Evolutionary conservation across 2,797 vertebrate species (phyloP).

Genomic region (Bradypodion pumilum): DNA sequence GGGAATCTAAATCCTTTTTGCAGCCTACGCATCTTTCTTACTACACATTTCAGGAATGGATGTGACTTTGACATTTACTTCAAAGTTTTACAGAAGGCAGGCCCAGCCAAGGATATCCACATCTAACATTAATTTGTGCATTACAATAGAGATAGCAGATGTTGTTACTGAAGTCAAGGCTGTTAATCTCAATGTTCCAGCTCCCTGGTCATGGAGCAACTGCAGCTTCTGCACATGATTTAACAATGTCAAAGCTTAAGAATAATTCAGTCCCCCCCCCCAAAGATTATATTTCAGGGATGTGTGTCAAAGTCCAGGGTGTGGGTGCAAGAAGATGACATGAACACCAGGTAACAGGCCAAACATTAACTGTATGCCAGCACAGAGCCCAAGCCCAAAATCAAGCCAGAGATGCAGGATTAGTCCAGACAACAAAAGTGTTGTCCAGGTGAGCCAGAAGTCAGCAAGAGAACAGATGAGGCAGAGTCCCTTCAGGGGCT

Average conservation of each 20-base stretch:
- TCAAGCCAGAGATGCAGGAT: too few relatives aligned
- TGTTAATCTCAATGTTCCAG: background rate
- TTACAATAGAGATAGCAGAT: background rate
- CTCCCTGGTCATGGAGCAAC: background rate
- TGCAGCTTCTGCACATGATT: background rate
- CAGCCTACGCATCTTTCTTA: too few relatives aligned
- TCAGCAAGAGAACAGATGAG: too few relatives aligned
- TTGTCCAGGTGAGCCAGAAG: too few relatives aligned
- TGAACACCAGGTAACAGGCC: too few relatives aligned
- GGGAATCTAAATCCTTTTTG: background rate
- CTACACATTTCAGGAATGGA: background rate
- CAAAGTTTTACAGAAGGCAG: background rate
- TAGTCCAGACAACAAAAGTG: too few relatives aligned
- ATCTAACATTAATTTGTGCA: background rate
- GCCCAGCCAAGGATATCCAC: background rate
- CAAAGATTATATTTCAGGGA: background rate
- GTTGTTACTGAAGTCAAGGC: background rate
- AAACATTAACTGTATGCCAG: too few relatives aligned
- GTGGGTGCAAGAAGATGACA: too few relatives aligned
- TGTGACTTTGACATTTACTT: background rate
- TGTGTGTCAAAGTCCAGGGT: too few relatives aligned
- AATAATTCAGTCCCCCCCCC: background rate
- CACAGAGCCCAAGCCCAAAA: too few relatives aligned
- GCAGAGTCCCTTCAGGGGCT: too few relatives aligned
- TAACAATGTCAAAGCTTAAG: background rate